Base-by-base conservation (phyloP, 1,140 invertebrate species). In the Drosophila subobscura region DNA sequence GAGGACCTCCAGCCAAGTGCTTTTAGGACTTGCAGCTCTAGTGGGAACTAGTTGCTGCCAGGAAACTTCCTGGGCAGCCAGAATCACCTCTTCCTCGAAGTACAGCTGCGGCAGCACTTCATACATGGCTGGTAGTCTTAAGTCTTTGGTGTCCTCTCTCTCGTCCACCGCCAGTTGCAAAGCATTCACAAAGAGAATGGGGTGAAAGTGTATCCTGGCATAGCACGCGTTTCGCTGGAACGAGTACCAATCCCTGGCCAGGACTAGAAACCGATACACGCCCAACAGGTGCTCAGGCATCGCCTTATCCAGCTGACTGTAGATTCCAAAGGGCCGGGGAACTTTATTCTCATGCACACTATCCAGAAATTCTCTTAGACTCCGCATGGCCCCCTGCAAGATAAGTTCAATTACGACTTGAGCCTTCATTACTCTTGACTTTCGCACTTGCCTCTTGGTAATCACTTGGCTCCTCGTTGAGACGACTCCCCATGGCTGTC, bases 231-330 rank as follows among this genome's bases (percentile, higher is more conserved):
- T 93, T 27, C 93, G 93, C 85, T 93, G 93, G 83, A 95, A 95
- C 5, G 90, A 93, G 0, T 93, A 92, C 68, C 93, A 95, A 68
- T 94, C 92, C 46, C 93, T 93, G 25, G 94, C 93, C 64, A 93
- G 93, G 79, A 93, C 94, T 52, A 96, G 92, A 44, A 95, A 77
- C 23, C 95, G 93, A 92, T 95, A 95, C 23, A 95, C 83, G 0
- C 92, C 92, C 2, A 93, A 79, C n/a, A 94, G 92, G 80, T 95
- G 94, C 54, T 93, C 90, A 0, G 93, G 78, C 61, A 95, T 93
- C 10, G 93, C 92, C 7, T 92, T 91, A 47, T 95, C 90, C 67
- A 93, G 91, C n/a, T 93, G 83, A 22, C 41, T 81, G 3, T 72
- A 71, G 12, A 81, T 72, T 25, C 41, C 56, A 37, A 65, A 81